Evolutionary conservation across 2,113 vertebrate species (phyloP).

Genomic region (human): DNA sequence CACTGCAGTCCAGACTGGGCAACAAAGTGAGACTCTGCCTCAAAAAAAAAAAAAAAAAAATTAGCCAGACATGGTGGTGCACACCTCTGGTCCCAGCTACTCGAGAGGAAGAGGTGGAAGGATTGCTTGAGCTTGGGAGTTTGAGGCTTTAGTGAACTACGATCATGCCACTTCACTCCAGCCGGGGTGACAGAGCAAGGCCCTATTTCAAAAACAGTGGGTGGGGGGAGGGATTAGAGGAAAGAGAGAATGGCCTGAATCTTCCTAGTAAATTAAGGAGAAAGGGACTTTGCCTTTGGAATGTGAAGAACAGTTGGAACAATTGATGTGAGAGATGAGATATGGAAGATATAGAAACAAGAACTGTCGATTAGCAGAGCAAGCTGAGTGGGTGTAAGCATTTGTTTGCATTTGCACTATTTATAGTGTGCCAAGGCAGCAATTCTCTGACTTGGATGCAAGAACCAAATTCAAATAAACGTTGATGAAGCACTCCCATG

Average conservation of each 20-base stretch:
- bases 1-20: no score
- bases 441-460: neutral
- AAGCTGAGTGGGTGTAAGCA: neutral
- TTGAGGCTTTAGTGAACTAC: no score
- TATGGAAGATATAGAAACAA: neutral
- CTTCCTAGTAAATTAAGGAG: conserved; percentile 13
- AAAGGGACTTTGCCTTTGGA: neutral
- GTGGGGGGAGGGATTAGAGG: neutral
- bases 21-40: no score
- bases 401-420: neutral
- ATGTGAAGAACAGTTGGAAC: neutral
- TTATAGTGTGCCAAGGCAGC: neutral
- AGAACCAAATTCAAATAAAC: neutral
- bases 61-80: no score
- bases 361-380: neutral
- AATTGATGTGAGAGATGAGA: neutral
- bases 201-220: neutral
- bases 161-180: no score
- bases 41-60: no score
- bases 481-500: neutral
- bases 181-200: no score
- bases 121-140: no score
- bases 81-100: no score
- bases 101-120: no score
- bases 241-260: neutral